Conservation (phyloP, 2,113 vertebrate genomes). For the Oreochromis niloticus region DNA sequence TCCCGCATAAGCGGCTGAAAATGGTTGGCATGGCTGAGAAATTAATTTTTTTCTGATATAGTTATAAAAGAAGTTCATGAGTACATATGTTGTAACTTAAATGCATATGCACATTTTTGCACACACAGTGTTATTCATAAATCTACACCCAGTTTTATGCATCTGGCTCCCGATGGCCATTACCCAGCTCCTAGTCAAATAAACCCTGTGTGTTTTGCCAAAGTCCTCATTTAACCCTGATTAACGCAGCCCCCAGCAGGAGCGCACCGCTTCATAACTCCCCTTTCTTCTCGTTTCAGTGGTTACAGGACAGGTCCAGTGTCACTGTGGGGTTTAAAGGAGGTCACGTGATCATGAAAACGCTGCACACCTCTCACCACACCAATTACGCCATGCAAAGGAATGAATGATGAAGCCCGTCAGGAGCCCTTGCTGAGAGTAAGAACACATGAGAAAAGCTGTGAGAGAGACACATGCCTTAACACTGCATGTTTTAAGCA, state of each 20-base stretch:
- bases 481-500: background rate
- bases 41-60: fast-evolving
- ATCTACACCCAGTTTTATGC: background rate
- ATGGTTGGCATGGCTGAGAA: background rate
- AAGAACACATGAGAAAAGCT: background rate
- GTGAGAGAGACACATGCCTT: background rate
- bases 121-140: background rate
- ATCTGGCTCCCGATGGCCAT: background rate
- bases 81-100: background rate
- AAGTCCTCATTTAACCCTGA: constrained; percentile 40
- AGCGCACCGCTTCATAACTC: constrained; percentile 19
- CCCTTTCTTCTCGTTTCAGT: background rate
- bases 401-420: constrained; percentile 10
- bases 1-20: background rate
- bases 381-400: constrained; percentile 19
- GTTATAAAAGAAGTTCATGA: background rate
- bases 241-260: constrained; percentile 7
- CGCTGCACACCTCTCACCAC: background rate
- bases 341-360: constrained; percentile 10
- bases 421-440: background rate
- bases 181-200: background rate
- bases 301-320: background rate
- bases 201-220: constrained; percentile 13
- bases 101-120: background rate
- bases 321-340: constrained; percentile 17